phyloP scores from a whole-genome alignment of 2,888 invertebrate species.

The Coecobrya sp. region DNA sequence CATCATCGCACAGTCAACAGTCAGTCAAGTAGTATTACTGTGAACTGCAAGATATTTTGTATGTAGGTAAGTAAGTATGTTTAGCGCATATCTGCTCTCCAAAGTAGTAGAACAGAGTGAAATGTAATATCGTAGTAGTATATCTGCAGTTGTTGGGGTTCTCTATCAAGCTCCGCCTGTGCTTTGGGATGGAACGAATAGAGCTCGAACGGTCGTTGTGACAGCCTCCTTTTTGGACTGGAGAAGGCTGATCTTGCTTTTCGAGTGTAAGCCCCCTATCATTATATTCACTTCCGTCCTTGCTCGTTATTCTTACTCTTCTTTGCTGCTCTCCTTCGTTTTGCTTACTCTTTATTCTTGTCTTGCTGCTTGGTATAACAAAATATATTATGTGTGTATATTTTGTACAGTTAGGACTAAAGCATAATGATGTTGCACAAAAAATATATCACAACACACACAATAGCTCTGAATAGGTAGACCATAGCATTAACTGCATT shows the following conservation, averaged over 20 bases:
- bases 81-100: not conserved
- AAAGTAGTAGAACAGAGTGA: not conserved
- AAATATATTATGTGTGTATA: not conserved
- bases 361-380: not conserved
- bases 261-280: constrained; percentile 79
- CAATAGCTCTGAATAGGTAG: not conserved
- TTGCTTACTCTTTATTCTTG: not conserved
- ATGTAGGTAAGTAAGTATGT: constrained; percentile 2
- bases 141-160: constrained; percentile 59
- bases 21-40: constrained; percentile 48
- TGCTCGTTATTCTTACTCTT: constrained; percentile 61
- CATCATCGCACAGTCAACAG: constrained; percentile 46
- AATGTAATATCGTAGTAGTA: not conserved
- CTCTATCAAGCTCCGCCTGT: constrained; percentile 76
- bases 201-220: constrained; percentile 68
- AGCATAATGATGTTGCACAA: not conserved
- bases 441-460: not conserved
- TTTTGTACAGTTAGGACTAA: not conserved
- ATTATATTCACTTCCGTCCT: constrained; percentile 79
- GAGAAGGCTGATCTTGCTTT: constrained; percentile 81
- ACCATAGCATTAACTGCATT: not conserved
- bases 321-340: constrained; percentile 15
- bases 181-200: constrained; percentile 75
- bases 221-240: constrained; percentile 80
- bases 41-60: constrained; percentile 23